A percentile compares a stretch with the other conserved stretches of the same genome.
These are phyloP conservation scores for Dryas iulia DNA, from an alignment of 1,140 invertebrate genomes.

Conservation along the genomic window DNA sequence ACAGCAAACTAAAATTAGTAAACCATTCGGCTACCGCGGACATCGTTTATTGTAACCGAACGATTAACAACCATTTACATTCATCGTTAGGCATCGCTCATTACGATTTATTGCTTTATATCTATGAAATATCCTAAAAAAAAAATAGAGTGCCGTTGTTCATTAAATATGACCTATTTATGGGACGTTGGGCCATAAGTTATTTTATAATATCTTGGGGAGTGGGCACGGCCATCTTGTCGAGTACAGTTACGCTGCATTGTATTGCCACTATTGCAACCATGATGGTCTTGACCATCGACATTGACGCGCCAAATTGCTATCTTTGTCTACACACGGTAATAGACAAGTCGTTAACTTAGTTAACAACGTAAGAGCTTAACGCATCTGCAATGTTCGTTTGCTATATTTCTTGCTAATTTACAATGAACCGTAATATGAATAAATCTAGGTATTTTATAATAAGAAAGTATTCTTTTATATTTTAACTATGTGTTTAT, in stretches of 20 bases:
- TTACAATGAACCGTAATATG: not conserved
- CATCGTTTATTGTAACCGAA: constrained; percentile 58
- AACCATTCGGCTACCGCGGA: constrained; percentile 58
- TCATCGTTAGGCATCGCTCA: constrained; percentile 50
- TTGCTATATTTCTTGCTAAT: not conserved
- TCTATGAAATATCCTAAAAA: constrained; percentile 30
- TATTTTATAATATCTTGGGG: constrained; percentile 38
- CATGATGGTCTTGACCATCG: constrained; percentile 47
- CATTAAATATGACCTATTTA: constrained; percentile 31
- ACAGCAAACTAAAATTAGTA: constrained; percentile 60
- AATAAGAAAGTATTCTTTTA: not conserved
- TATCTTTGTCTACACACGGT: constrained; percentile 29
- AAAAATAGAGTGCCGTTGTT: constrained; percentile 9
- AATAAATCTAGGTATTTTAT: not conserved
- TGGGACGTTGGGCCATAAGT: constrained; percentile 39
- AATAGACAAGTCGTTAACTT: not conserved
- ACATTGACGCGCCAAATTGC: constrained; percentile 14
- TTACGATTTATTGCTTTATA: constrained; percentile 42
- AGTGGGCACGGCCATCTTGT: constrained; percentile 47
- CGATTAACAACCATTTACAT: constrained; percentile 65
- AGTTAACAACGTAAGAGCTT: not conserved
- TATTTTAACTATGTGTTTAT: not conserved
- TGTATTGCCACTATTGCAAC: constrained; percentile 59
- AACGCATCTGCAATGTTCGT: not conserved
- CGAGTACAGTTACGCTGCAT: constrained; percentile 63